Evolutionary conservation across 2,888 invertebrate species (phyloP), one percentile per base, ranked within the genome.

Genomic region (Onchidella celtica): DNA sequence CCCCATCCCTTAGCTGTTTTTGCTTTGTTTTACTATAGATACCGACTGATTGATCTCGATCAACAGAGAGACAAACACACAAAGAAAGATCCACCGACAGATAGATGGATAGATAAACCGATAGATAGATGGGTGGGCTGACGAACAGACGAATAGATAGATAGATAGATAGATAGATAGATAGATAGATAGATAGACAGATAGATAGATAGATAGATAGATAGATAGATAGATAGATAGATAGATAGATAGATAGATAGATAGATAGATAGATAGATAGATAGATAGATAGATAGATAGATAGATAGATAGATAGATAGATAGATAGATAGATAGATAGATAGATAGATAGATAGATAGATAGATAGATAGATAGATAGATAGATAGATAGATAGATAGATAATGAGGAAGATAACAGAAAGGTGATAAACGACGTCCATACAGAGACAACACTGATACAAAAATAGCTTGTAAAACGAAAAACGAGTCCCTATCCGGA

Each of bases 361-460:
- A 63, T 24, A 63, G 63, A 63, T n/a, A 63, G 63, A 63, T n/a
- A 63, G 63, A 63, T 24, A 63, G 63, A 63, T n/a, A 63, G 27
- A 63, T n/a, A 63, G 63, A 63, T 24, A 27, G 63, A 27, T 63
- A 63, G n/a, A n/a, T n/a, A n/a, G n/a, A n/a, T n/a, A n/a, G n/a
- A n/a, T n/a, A n/a, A n/a, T n/a, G n/a, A n/a, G 27, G n/a, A n/a
- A n/a, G n/a, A n/a, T n/a, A n/a, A n/a, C n/a, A n/a, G n/a, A n/a
- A n/a, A n/a, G n/a, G n/a, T n/a, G n/a, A n/a, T n/a, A n/a, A n/a
- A n/a, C n/a, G n/a, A n/a, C n/a, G n/a, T n/a, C n/a, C n/a, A n/a
- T n/a, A n/a, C n/a, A n/a, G n/a, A n/a, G n/a, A n/a, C n/a, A n/a
- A n/a, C n/a, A n/a, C n/a, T n/a, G n/a, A n/a, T n/a, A n/a, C n/a